phyloP scores from a whole-genome alignment of 2,797 vertebrate species.

The Glyptemys insculpta region DNA sequence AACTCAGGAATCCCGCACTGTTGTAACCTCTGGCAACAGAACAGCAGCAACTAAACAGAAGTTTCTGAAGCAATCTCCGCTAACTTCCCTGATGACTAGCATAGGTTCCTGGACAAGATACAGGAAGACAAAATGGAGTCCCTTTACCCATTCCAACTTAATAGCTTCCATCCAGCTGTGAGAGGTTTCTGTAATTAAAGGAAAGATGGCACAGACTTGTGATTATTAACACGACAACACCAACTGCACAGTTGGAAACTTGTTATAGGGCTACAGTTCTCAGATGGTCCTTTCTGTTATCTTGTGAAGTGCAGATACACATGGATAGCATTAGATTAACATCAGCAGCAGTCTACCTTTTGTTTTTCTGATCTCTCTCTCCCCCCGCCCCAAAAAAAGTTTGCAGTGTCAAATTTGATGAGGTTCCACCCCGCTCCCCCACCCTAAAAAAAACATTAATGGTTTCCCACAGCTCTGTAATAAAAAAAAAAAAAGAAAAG shows the following conservation, averaged over 20 bases:
- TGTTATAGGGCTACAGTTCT: conserved; percentile 48
- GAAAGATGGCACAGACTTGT: conserved; percentile 17
- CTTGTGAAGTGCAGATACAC: conserved; percentile 23
- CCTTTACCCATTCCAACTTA: conserved; percentile 50
- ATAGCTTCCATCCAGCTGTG: conserved; percentile 54
- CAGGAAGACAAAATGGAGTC: conserved; percentile 39
- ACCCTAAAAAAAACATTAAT: not conserved
- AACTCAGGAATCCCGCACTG: not conserved
- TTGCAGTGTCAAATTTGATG: not conserved
- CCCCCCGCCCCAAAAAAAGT: not conserved
- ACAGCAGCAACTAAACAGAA: not conserved
- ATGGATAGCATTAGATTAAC: not conserved
- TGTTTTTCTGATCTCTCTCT: not conserved
- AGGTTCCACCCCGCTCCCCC: not conserved
- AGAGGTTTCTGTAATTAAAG: conserved; percentile 68
- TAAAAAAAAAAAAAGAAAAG: not conserved
- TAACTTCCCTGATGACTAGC: not conserved
- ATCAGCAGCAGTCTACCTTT: not conserved
- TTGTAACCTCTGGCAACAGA: not conserved
- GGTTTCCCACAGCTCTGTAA: not conserved
- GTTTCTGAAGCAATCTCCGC: not conserved
- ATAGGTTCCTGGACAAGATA: not conserved
- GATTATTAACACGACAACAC: conserved; percentile 52
- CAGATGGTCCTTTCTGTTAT: conserved; percentile 33
- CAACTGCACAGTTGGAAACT: conserved; percentile 61